Conservation (phyloP, 2,888 invertebrate genomes). For the Scaptomyza cyrtandrae region DNA sequence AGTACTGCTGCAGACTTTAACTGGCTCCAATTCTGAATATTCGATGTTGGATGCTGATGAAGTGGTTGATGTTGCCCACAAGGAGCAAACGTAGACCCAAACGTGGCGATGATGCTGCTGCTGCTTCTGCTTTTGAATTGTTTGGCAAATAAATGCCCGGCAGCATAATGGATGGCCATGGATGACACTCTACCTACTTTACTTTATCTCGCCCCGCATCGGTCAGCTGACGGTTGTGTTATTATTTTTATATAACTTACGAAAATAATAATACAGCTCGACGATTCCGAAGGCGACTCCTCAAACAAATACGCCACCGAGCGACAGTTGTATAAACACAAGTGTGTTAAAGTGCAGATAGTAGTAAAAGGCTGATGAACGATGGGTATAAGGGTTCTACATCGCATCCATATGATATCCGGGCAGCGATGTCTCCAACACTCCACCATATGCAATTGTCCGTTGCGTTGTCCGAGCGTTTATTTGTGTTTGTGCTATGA, state of each 20-base stretch:
- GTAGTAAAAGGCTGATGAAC: conserved; percentile 29
- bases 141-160: conserved; percentile 82
- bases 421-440: conserved; percentile 16
- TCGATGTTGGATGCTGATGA: conserved; percentile 62
- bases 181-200: conserved; percentile 18
- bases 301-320: conserved; percentile 61
- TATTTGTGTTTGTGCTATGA: conserved; percentile 73
- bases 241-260: conserved; percentile 81
- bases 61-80: conserved; percentile 70
- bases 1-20: conserved; percentile 61
- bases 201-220: conserved; percentile 15
- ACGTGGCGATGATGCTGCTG: conserved; percentile 4
- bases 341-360: conserved; percentile 81
- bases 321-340: conserved; percentile 80
- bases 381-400: conserved; percentile 1
- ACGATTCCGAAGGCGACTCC: conserved; percentile 16
- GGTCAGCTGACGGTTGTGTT: conserved; percentile 45
- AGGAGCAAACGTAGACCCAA: conserved; percentile 60
- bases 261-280: conserved; percentile 78
- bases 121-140: conserved; percentile 71
- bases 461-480: conserved; percentile 58
- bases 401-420: conserved; percentile 30
- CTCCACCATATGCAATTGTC: conserved; percentile 53
- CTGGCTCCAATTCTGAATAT: conserved; percentile 40
- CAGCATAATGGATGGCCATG: conserved; percentile 81